phyloP scores from a whole-genome alignment of 2,888 invertebrate genomes.

The Cephus pulcher region DNA sequence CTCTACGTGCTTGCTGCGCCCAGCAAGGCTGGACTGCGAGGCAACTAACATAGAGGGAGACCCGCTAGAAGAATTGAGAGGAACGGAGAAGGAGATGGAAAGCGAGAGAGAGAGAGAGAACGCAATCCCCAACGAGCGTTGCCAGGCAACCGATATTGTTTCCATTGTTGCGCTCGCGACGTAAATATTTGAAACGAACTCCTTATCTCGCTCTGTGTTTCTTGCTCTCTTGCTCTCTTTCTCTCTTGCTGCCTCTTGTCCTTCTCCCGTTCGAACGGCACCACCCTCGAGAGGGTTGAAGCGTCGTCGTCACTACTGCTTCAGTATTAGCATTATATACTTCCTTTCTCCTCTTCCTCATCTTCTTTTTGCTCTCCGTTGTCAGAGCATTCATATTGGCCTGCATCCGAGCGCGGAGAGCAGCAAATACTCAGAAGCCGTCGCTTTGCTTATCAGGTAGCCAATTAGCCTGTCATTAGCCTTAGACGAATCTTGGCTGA shows the following conservation, averaged over 20 bases:
- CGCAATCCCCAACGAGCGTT: constrained; percentile 34
- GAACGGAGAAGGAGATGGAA: constrained; percentile 5
- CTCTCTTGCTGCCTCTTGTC: constrained; percentile 25
- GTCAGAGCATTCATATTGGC: constrained; percentile 18
- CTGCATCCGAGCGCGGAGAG: neutral
- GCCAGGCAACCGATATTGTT: constrained; percentile 42
- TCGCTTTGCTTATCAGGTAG: neutral
- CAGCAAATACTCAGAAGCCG: neutral
- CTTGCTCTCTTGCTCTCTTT: constrained; percentile 13
- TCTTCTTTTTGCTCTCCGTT: constrained; percentile 27
- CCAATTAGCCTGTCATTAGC: neutral
- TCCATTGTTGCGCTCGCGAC: constrained; percentile 34
- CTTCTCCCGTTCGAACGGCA: neutral
- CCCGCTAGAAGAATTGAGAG: neutral
- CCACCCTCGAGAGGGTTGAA: neutral
- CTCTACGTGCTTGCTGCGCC: neutral
- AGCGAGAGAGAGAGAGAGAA: neutral
- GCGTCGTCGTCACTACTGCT: neutral
- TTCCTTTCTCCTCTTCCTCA: constrained; percentile 18
- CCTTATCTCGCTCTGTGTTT: constrained; percentile 11
- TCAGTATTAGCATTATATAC: neutral
- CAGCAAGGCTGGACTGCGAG: neutral
- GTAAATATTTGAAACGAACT: constrained; percentile 39
- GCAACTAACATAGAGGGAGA: neutral
- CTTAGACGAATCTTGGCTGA: neutral